These are phyloP conservation scores for Zoanthus solanderi DNA, from an alignment of 92 coral and sea anemone genomes.

Conservation along the genomic window DNA sequence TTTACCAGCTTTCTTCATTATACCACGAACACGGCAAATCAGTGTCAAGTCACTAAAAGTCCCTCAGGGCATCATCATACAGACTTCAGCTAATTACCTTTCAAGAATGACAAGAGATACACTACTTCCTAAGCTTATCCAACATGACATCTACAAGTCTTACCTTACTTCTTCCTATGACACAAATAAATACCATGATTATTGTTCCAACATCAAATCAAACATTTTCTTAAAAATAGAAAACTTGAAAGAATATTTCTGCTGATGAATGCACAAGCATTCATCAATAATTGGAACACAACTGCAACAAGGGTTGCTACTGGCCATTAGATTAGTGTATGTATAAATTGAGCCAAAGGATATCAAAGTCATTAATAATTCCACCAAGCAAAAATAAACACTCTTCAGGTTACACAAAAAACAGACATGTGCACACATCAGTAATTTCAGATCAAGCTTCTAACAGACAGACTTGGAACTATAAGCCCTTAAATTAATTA, in stretches of 20 bases:
- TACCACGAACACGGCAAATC: background rate
- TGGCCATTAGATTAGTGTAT: background rate
- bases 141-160: constrained; percentile 1
- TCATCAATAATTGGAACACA: background rate
- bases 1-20: constrained; percentile 35
- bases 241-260: too few relatives aligned
- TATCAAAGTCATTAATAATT: background rate
- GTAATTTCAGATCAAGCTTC: constrained; percentile 14
- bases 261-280: background rate
- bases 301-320: background rate
- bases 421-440: background rate
- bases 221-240: too few relatives aligned
- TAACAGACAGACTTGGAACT: background rate
- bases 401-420: constrained; percentile 16
- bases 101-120: background rate
- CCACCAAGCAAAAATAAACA: constrained; percentile 16
- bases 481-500: background rate
- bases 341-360: background rate
- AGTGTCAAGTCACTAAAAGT: background rate
- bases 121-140: constrained; percentile 34
- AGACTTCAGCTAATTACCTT: background rate
- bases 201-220: constrained; percentile 3
- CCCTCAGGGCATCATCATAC: background rate
- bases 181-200: constrained; percentile 69
- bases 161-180: constrained; percentile 64